Conservation (phyloP, 1,140 invertebrate genomes). For the Drosophila funebris region DNA sequence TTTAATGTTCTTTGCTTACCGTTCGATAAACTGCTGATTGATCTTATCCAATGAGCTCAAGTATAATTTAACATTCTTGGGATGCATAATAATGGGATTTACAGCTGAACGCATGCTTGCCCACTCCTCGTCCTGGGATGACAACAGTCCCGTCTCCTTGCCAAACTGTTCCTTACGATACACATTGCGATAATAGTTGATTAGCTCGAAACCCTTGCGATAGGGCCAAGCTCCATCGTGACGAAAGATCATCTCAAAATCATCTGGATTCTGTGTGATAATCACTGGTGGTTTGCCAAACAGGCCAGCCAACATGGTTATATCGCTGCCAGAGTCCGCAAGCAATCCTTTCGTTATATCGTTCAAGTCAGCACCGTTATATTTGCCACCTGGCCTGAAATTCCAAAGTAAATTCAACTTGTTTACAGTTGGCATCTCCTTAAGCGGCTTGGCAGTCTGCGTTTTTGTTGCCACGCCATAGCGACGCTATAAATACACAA, state of each 20-base stretch:
- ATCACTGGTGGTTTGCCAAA: constrained; percentile 36
- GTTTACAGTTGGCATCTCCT: constrained; percentile 33
- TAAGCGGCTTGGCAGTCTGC: constrained; percentile 26
- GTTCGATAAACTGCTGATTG: constrained; percentile 53
- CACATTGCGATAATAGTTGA: constrained; percentile 44
- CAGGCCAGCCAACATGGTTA: constrained; percentile 23
- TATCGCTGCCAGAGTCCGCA: constrained; percentile 28
- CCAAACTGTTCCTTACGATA: constrained; percentile 47
- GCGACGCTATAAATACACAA: background rate
- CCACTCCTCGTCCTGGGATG: constrained; percentile 40
- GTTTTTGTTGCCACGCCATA: constrained; percentile 9
- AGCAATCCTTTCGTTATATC: constrained; percentile 11
- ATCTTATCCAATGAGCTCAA: constrained; percentile 77
- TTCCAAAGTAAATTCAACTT: constrained; percentile 15
- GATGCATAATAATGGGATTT: constrained; percentile 84
- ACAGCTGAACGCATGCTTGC: constrained; percentile 56
- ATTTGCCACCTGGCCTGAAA: constrained; percentile 43
- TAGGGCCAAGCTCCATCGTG: constrained; percentile 59
- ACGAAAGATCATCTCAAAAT: constrained; percentile 53
- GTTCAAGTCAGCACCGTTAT: constrained; percentile 17
- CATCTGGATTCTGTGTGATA: constrained; percentile 48
- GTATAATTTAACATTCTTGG: constrained; percentile 84
- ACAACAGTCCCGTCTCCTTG: constrained; percentile 20
- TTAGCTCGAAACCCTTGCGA: constrained; percentile 38
- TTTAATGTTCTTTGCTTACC: constrained; percentile 1